A percentile compares a stretch with the other conserved stretches of the same genome.
phyloP scores from a whole-genome alignment of 2,113 vertebrate species.

The Scytalopus superciliaris region DNA sequence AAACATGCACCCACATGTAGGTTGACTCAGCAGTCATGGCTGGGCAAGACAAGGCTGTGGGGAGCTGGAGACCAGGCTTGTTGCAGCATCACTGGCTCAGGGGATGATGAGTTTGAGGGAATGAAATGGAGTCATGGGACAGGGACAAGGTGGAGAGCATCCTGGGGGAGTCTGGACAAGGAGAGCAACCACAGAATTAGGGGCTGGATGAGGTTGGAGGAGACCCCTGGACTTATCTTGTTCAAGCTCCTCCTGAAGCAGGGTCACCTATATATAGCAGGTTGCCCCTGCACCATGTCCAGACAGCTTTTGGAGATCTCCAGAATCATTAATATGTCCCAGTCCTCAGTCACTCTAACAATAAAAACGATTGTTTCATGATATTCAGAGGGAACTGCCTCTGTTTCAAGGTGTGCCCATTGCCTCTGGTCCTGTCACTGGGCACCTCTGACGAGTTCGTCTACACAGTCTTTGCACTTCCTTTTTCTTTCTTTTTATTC shows the following conservation, averaged over 20 bases:
- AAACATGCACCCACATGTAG: rapidly evolving
- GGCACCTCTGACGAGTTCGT: not conserved
- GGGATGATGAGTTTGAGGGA: not conserved
- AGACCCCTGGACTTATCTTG: not conserved
- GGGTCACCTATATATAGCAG: not conserved
- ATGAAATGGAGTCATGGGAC: not conserved
- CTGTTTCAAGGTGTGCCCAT: not conserved
- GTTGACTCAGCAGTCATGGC: rapidly evolving
- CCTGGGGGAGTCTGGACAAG: not conserved
- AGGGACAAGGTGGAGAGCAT: too few species aligned
- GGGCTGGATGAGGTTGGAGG: not conserved
- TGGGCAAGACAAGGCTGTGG: not conserved
- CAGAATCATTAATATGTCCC: not conserved
- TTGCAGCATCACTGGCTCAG: not conserved
- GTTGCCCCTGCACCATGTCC: not conserved
- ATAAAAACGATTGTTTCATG: not conserved
- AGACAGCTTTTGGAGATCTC: not conserved
- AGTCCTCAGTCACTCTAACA: not conserved
- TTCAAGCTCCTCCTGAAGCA: not conserved
- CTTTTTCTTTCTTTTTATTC: not conserved
- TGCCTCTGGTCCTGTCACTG: not conserved
- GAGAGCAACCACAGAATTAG: not conserved
- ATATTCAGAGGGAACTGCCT: not conserved
- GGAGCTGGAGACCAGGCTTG: not conserved
- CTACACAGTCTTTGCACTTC: not conserved